These are phyloP conservation scores for Antechinus flavipes DNA, from an alignment of 2,113 vertebrate genomes.

Conservation along the genomic window DNA sequence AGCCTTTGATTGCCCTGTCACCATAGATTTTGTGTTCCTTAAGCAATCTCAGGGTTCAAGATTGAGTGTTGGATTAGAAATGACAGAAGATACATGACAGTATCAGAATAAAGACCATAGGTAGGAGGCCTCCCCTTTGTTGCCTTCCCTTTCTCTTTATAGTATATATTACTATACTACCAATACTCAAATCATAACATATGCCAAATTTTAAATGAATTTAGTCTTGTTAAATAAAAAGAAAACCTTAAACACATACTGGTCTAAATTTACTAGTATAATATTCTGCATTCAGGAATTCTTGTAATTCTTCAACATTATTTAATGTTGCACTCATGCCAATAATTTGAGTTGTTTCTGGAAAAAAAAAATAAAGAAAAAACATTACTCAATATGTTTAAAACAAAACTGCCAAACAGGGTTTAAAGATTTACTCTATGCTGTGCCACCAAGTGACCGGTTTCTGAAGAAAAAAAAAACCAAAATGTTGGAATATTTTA, in stretches of 20 bases:
- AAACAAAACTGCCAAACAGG: neutral
- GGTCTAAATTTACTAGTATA: conserved; percentile 94
- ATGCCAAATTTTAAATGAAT: conserved; percentile 11
- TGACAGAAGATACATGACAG: neutral
- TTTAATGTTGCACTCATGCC: conserved; percentile 98
- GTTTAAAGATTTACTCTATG: neutral
- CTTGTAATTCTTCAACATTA: conserved; percentile 94
- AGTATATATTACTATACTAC: neutral
- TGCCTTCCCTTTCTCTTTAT: neutral
- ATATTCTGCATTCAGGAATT: conserved; percentile 93
- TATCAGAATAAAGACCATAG: neutral
- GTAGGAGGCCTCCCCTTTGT: neutral
- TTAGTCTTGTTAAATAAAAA: conserved; percentile 5
- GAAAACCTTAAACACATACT: conserved; percentile 84
- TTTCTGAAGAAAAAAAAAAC: neutral
- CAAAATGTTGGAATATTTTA: neutral
- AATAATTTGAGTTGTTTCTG: conserved; percentile 93
- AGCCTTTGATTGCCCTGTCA: neutral
- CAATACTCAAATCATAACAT: neutral
- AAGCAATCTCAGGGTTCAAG: neutral
- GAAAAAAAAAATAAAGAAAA: conserved; percentile 58
- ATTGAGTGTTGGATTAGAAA: neutral
- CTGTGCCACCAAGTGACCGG: neutral
- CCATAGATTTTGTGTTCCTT: neutral
- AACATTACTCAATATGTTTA: conserved; percentile 14